Evolutionary conservation across 2,797 vertebrate species (phyloP).

Genomic region (Pygocentrus nattereri): DNA sequence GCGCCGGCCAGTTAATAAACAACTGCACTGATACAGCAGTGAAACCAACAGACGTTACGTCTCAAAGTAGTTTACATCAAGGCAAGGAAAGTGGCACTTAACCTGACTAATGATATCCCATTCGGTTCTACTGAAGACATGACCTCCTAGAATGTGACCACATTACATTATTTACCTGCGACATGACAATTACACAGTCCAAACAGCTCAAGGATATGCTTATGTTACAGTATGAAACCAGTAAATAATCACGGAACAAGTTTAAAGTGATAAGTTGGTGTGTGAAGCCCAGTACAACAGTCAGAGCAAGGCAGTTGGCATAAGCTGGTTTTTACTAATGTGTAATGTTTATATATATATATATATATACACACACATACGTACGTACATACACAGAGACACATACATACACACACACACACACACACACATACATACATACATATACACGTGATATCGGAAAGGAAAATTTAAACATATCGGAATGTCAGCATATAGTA

Average conservation of each 20-base stretch:
- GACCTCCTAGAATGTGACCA: neutral
- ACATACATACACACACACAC: too few relatives aligned
- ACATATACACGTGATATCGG: too few relatives aligned
- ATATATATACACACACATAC: too few relatives aligned
- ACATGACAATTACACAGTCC: neutral
- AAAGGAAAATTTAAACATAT: too few relatives aligned
- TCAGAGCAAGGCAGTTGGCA: too few relatives aligned
- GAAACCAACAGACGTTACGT: conserved; percentile 4
- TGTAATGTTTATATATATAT: too few relatives aligned
- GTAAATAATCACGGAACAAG: neutral
- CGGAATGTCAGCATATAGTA: too few relatives aligned
- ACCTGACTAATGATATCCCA: neutral
- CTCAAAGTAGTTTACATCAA: neutral
- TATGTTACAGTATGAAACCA: neutral
- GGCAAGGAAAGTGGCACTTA: neutral
- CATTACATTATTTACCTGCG: neutral
- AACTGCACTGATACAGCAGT: neutral
- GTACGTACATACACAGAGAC: too few relatives aligned
- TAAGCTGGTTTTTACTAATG: too few relatives aligned
- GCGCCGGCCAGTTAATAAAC: neutral
- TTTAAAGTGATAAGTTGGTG: too few relatives aligned
- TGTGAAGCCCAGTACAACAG: too few relatives aligned
- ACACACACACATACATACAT: too few relatives aligned
- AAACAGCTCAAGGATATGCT: neutral
- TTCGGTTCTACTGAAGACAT: neutral